These are phyloP conservation scores for Zosterops hypoxanthus DNA, from an alignment of 2,113 vertebrate species.

Conservation along the genomic window DNA sequence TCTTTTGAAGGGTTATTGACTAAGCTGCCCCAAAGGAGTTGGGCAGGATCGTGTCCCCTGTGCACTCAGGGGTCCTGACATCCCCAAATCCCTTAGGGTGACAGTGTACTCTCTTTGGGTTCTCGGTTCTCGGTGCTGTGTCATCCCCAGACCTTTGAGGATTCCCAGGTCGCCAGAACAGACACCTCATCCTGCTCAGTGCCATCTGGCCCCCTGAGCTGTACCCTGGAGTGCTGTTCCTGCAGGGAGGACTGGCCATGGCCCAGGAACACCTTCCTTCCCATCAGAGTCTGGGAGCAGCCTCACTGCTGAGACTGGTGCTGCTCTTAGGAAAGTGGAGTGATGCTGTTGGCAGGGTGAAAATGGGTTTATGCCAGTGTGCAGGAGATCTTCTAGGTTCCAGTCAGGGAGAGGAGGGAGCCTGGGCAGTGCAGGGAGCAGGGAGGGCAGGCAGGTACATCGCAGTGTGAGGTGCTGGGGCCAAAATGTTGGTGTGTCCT, in stretches of 20 bases:
- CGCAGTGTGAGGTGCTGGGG: neutral
- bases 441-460: neutral
- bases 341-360: neutral
- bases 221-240: accelerated
- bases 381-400: neutral
- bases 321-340: neutral
- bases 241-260: accelerated
- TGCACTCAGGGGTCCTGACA: neutral
- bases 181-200: neutral
- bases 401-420: neutral
- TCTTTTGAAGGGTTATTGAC: neutral
- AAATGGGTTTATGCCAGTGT: accelerated
- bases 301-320: neutral
- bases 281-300: neutral
- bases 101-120: neutral
- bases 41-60: neutral
- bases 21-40: neutral
- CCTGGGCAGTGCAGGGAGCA: neutral
- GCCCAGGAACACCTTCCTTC: neutral
- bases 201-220: neutral
- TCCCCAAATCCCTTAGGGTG: neutral
- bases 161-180: neutral
- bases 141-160: neutral
- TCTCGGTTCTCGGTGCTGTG: neutral
- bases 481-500: neutral